Evolutionary conservation across 2,888 invertebrate species (phyloP).

Genomic region (Oscheius onirici): DNA sequence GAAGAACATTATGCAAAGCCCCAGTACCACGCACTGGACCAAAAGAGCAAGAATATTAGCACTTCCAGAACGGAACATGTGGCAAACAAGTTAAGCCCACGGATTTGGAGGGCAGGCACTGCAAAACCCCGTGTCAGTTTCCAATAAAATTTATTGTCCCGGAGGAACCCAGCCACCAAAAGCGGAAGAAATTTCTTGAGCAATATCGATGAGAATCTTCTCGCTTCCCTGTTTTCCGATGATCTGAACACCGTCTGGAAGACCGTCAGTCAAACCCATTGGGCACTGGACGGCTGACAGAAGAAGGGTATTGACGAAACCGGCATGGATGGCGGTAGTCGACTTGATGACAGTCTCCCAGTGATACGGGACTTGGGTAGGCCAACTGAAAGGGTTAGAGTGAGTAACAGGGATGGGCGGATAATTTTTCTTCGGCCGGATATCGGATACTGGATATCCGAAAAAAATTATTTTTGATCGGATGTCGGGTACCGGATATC

Average conservation of each 20-base stretch:
- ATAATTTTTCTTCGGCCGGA: too few relatives aligned
- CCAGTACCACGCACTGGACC: too few relatives aligned
- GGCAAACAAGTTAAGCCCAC: too few relatives aligned
- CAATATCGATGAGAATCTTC: slow-evolving; percentile 8
- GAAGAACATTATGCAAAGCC: too few relatives aligned
- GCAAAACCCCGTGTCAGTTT: too few relatives aligned
- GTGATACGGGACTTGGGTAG: slow-evolving; percentile 73
- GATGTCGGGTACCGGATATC: too few relatives aligned
- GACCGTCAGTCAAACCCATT: slow-evolving; percentile 72
- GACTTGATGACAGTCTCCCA: slow-evolving; percentile 66
- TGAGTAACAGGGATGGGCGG: too few relatives aligned
- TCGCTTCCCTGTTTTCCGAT: not conserved
- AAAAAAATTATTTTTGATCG: too few relatives aligned
- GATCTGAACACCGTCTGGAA: slow-evolving; percentile 65
- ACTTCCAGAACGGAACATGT: too few relatives aligned
- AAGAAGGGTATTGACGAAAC: slow-evolving; percentile 72
- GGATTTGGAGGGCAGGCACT: too few relatives aligned
- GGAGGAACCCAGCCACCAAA: slow-evolving; percentile 23
- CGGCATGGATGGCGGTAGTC: slow-evolving; percentile 73
- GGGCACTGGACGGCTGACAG: slow-evolving; percentile 74
- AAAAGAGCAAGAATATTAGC: too few relatives aligned
- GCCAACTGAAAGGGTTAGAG: slow-evolving; percentile 63
- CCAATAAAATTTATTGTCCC: slow-evolving; percentile 1
- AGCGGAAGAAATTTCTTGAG: slow-evolving; percentile 2
- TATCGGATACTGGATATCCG: too few relatives aligned